These are phyloP conservation scores for Leucopsar rothschildi DNA, from an alignment of 2,113 vertebrate species.

Conservation along the genomic window DNA sequence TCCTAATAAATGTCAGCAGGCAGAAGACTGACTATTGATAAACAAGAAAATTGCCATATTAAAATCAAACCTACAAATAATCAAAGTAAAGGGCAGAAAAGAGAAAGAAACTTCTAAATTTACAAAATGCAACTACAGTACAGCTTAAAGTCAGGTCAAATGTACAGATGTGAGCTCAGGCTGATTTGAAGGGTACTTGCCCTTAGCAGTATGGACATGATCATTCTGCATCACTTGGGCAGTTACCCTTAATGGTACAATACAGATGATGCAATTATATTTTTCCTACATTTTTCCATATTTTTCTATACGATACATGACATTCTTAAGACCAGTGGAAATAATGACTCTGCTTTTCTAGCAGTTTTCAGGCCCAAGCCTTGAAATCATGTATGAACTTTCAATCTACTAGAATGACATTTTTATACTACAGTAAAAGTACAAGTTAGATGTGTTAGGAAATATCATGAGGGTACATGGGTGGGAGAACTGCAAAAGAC, in stretches of 20 bases:
- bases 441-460: background rate
- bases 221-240: background rate
- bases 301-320: background rate
- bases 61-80: background rate
- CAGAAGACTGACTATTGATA: background rate
- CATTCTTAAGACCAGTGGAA: background rate
- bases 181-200: background rate
- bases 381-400: background rate
- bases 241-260: background rate
- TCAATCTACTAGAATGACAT: background rate
- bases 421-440: background rate
- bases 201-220: background rate
- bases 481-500: background rate
- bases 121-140: background rate
- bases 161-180: fast-evolving
- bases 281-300: background rate
- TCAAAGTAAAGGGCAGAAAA: background rate
- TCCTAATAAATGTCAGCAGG: background rate
- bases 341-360: background rate
- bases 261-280: background rate
- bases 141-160: background rate
- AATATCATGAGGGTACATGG: background rate
- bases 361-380: background rate
- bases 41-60: background rate
- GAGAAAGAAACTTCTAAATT: background rate